Evolutionary conservation across 2,888 invertebrate species (phyloP), one percentile per base, ranked within the genome.

Genomic region (Eristalis pertinax): DNA sequence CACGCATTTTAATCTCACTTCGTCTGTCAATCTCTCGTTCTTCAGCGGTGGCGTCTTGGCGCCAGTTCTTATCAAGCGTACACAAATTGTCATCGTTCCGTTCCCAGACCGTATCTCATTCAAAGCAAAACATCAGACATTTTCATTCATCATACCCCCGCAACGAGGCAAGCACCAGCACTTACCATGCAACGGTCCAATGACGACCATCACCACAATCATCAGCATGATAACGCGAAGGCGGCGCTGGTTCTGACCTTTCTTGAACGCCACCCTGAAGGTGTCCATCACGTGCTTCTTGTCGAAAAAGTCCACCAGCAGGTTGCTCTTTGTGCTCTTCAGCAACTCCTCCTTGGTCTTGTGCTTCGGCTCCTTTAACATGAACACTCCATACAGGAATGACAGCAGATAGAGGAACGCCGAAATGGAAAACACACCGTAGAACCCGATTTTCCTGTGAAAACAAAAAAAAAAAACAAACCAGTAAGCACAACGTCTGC

Each of bases 101-200:
- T 0, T 38, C 38, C 11, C 13, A 38, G 38, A 2, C 38, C 13
- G 38, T 13, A 1, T 4, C 38, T 13, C 13, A 38, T 38, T 38
- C 38, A 38, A 38, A 38, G 38, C 38, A 13, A 38, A 38, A 1
- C 10, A 32, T 2, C 38, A 38, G 32, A n/a, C 19, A 50, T 0
- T 50, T 7, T 5, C 19, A 5, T 11, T 11, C 19, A 50, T 0
- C 3, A 43, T n/a, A n/a, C n/a, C n/a, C n/a, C n/a, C n/a, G n/a
- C n/a, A 43, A n/a, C 19, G 19, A n/a, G 19, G 19, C 19, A 32
- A 7, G 5, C n/a, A 50, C 19, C 19, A 1, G 10, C 58, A 92
- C 95, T 95, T 92, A 97, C 97, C 97, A 91, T 97, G 97, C 93
- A 97, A 95, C 0, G 97, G 97, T 72, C 97, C 97, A 90, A 97